Conservation (phyloP, 2,797 vertebrate genomes). For the Astyanax mexicanus region DNA sequence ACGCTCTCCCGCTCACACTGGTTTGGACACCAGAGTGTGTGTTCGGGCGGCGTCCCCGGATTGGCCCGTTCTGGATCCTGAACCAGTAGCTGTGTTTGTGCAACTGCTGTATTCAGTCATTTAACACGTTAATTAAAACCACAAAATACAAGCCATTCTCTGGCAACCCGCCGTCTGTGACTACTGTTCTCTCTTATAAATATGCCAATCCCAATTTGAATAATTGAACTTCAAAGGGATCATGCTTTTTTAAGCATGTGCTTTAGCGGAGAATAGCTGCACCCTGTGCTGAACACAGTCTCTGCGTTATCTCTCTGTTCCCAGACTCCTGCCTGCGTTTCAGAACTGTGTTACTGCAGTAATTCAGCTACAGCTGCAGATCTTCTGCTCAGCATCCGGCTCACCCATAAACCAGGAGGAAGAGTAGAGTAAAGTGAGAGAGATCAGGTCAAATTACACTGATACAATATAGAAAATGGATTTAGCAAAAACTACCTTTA, state of each 20-base stretch:
- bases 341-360: constrained; percentile 49
- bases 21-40: constrained; percentile 57
- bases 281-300: constrained; percentile 46
- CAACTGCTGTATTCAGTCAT: constrained; percentile 50
- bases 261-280: constrained; percentile 37
- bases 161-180: constrained; percentile 67
- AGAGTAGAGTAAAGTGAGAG: not conserved
- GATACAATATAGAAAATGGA: not conserved
- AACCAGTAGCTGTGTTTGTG: constrained; percentile 5
- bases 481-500: not conserved
- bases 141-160: constrained; percentile 70
- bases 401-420: not conserved
- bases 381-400: not conserved
- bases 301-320: constrained; percentile 65
- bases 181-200: constrained; percentile 51
- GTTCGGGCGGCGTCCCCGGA: constrained; percentile 41
- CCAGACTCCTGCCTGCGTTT: constrained; percentile 65
- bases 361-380: constrained; percentile 30
- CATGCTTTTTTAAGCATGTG: constrained; percentile 54
- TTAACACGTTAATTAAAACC: constrained; percentile 71
- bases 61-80: not conserved
- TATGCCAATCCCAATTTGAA: constrained; percentile 55
- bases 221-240: constrained; percentile 59
- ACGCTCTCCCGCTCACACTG: constrained; percentile 68
- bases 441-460: not conserved